These are phyloP conservation scores for Leucophenga varia DNA, from an alignment of 1,140 invertebrate species.

Conservation along the genomic window DNA sequence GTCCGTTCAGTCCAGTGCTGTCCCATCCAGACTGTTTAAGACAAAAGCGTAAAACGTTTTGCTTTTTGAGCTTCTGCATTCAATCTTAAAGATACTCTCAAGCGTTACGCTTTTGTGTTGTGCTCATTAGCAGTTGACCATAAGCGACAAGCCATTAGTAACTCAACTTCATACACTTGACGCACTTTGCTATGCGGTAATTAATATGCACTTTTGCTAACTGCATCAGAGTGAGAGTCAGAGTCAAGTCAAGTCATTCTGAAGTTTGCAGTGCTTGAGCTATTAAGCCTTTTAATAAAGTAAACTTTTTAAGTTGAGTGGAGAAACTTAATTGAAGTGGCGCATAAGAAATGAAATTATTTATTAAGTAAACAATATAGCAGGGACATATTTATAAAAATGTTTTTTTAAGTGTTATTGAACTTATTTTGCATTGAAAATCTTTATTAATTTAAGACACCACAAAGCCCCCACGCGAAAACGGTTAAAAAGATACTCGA, in stretches of 20 bases:
- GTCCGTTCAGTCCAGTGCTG: no score
- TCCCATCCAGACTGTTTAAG: no score
- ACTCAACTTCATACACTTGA: neutral
- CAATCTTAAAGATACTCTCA: constrained; percentile 18
- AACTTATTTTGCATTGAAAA: no score
- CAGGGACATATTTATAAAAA: no score
- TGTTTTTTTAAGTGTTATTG: no score
- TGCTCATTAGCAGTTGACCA: constrained; percentile 44
- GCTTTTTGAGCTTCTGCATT: constrained; percentile 12
- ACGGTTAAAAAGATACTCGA: no score
- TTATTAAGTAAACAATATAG: no score
- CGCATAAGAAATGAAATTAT: neutral
- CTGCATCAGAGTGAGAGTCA: neutral
- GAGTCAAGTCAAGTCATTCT: neutral
- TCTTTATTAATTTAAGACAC: no score
- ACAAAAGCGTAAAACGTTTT: constrained; percentile 29
- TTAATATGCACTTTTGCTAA: no score
- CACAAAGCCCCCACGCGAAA: no score
- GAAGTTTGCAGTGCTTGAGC: constrained; percentile 26
- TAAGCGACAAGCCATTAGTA: constrained; percentile 3
- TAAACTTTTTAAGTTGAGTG: constrained; percentile 23
- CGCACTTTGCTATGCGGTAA: no score
- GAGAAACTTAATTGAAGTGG: neutral
- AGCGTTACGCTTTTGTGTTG: constrained; percentile 51
- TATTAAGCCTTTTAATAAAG: constrained; percentile 56